A percentile compares a stretch with the other conserved stretches of the same genome.
These are phyloP conservation scores for Grallaria varia DNA, from an alignment of 2,113 vertebrate genomes.

Conservation along the genomic window DNA sequence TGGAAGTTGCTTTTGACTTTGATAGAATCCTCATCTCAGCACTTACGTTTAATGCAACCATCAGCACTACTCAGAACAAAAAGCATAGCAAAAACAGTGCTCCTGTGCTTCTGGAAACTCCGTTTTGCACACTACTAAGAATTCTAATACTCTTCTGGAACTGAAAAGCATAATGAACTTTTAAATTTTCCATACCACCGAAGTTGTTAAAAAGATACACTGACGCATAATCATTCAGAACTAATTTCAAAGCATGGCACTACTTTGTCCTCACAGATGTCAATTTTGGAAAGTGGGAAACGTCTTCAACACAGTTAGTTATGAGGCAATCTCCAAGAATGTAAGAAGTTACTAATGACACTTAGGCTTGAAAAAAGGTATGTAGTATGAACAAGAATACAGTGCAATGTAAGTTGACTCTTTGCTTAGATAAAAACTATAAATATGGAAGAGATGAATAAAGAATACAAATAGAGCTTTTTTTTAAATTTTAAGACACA, in stretches of 20 bases:
- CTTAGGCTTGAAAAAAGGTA: not conserved
- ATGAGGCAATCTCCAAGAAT: not conserved
- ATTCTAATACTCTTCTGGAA: not conserved
- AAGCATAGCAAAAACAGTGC: not conserved
- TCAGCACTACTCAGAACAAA: not conserved
- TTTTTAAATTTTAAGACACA: not conserved
- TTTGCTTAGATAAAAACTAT: not conserved
- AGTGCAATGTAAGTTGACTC: not conserved
- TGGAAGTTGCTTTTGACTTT: not conserved
- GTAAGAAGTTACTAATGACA: not conserved
- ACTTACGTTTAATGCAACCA: not conserved
- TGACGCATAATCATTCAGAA: not conserved
- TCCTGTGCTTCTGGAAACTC: not conserved
- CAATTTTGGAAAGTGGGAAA: not conserved
- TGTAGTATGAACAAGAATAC: not conserved
- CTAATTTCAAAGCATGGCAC: not conserved
- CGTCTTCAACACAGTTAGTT: not conserved
- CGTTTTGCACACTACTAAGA: not conserved
- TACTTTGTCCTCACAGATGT: not conserved
- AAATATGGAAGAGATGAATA: not conserved
- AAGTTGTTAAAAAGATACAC: not conserved
- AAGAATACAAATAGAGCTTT: not conserved
- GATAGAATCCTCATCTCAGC: not conserved
- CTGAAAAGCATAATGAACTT: not conserved
- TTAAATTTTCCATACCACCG: not conserved